Evolutionary conservation across 1,140 invertebrate genomes (phyloP), one percentile per base, ranked within the genome.

Genomic region (Phymastichus coffea): DNA sequence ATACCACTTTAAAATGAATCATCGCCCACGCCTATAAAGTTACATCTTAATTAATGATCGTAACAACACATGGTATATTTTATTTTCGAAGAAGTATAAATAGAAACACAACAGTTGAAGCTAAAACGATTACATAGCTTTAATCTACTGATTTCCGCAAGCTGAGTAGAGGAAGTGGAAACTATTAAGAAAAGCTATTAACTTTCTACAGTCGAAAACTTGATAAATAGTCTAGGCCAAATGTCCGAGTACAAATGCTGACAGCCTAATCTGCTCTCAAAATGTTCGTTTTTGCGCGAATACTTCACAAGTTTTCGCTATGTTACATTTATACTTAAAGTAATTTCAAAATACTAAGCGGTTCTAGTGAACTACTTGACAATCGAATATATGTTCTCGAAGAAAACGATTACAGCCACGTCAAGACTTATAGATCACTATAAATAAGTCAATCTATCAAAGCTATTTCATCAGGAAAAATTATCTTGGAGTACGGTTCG

Each of bases 381-480:
- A 57, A 57, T 49, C 26, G 17, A 7, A 30, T 26, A 12, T 37
- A n/a, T n/a, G n/a, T n/a, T n/a, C n/a, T n/a, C n/a, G 26, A 8
- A 57, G 44, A 48, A 47, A 47, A 57, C 40, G 30, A 57, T 35
- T 20, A 33, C 25, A 23, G 26, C 19, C n/a, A n/a, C n/a, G n/a
- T n/a, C n/a, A n/a, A n/a, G n/a, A n/a, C 6, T 33, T 33, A 33
- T 33, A 58, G 22, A 56, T 47, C 43, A 47, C 54, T 47, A 44
- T 22, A 51, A 30, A 51, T 40, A 40, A 54, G 43, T 54, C 58
- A 54, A 54, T 60, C 37, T 48, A 54, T 54, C 51, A 60, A 48
- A 54, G 51, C 26, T 53, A 47, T 53, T 59, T 59, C 35, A 60
- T 54, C 49, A 41, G 51, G 58, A 60, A 60, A 54, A 60, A 60